Evolutionary conservation across 2,113 vertebrate species (phyloP), one percentile per base, ranked within the genome.

Genomic region (Thamnophis sirtalis): DNA sequence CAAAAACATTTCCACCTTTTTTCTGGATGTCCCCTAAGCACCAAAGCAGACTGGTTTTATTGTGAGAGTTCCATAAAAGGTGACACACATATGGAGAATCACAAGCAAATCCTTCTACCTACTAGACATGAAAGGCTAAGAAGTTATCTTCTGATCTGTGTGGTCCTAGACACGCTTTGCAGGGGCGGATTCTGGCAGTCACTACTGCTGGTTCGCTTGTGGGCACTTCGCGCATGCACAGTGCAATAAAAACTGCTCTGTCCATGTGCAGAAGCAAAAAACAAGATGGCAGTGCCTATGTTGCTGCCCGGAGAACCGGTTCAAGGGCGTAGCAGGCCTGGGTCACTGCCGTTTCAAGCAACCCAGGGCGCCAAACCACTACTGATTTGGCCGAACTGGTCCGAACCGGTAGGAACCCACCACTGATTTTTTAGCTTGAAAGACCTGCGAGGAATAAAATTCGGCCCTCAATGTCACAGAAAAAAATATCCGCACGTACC

Each of bases 401-500:
- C 43, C 43, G 43, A 43, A 43, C 43, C 43, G 43, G 43, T 43
- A 43, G 43, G 43, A 43, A 43, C 43, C 43, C 43, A 43, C 43
- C 43, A 43, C 43, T 43, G 43, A 1, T 43, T 43, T 3, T 43
- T 43, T 43, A 43, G 13, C 43, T 5, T 90, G 49, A 48, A 84
- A 26, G 10, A 53, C 0, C 24, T 86, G 43, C 1, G 10, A 91
- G 90, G 22, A 85, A 60, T 80, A n/a, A 56, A 22, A 55, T 56
- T 55, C 48, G 48, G n/a, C 50, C 43, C 26, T 53, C 33, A 24
- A 10, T 38, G 49, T 9, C 55, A 85, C 6, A 26, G 15, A 51
- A 58, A 89, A 49, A 84, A 19, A 11, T n/a, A 15, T 4, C 9
- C 9, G 10, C 11, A 38, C 94, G 95, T 92, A 99, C 98, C 98